Evolutionary conservation across 2,888 invertebrate species (phyloP), one percentile per base, ranked within the genome.

Genomic region (Drymonia ruficornis): DNA sequence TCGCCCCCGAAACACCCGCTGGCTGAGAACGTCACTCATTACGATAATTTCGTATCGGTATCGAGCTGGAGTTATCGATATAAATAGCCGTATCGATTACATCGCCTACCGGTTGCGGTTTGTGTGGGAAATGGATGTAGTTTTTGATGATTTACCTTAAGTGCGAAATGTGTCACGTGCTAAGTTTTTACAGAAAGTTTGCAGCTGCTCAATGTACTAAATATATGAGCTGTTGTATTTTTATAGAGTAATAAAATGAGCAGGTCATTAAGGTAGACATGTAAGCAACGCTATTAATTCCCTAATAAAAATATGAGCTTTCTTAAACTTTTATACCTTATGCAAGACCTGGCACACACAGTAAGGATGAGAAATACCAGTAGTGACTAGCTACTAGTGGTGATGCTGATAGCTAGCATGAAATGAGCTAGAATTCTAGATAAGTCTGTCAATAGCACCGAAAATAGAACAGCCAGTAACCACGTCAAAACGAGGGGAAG

Each of bases 11-110:
- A 64, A 67, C 72, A 78, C 88, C 90, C 78, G 87, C 78, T 77
- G 84, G 63, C 78, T 87, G 90, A 87, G 87, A 90, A 90, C 87
- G 78, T 79, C 81, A 84, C 83, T 89, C 84, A 83, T 89, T 89
- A 88, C 76, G 61, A 73, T 74, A 75, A 79, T 73, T 68, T 65
- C 47, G 55, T 58, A 63, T 66, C 61, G 66, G 66, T 63, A 60
- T 62, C 61, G 63, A 68, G 64, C 64, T 36, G 53, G 52, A 59
- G 36, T 68, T 81, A 85, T 86, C 83, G 85, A 85, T 82, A 70
- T 72, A 76, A 81, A 87, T 86, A 84, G 80, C 74, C 74, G 54
- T 81, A 81, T 81, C 77, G 87, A 86, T 87, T 72, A 66, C 81
- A 87, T 87, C 62, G 81, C 62, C 60, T 59, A 58, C 31, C 57